A percentile compares a stretch with the other conserved stretches of the same genome.
Evolutionary conservation across 2,113 vertebrate genomes (phyloP).

Genomic region (Bufo bufo): DNA sequence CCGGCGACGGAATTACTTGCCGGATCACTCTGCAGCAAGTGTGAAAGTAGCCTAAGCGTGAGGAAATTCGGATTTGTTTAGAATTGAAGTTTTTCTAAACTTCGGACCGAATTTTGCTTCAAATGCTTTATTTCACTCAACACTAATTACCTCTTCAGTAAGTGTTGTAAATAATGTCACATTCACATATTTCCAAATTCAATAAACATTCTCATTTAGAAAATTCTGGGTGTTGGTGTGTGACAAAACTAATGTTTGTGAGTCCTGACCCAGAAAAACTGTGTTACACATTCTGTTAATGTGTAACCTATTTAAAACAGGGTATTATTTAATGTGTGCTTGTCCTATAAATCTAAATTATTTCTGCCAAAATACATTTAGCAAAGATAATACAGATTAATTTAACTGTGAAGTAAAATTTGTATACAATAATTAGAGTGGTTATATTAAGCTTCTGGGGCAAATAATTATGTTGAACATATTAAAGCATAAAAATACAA

Average conservation of each 20-base stretch:
- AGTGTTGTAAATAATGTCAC: neutral
- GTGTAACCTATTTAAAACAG: neutral
- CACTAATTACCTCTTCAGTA: no score
- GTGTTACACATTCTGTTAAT: neutral
- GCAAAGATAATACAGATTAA: conserved; percentile 16
- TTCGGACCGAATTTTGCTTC: no score
- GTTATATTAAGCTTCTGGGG: neutral
- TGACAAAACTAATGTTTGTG: conserved; percentile 6
- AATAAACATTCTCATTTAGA: neutral
- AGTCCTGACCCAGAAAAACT: conserved; percentile 27
- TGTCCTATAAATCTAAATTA: conserved; percentile 17
- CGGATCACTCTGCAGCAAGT: no score
- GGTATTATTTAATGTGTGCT: conserved; percentile 1
- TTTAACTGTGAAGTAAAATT: neutral
- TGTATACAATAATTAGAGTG: conserved; percentile 16
- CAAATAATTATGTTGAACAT: neutral
- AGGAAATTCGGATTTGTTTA: no score
- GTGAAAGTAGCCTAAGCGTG: no score
- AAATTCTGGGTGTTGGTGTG: neutral
- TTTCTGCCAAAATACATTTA: conserved; percentile 31
- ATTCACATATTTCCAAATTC: neutral
- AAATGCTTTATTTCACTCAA: no score
- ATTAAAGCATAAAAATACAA: conserved; percentile 11
- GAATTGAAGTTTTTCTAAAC: no score
- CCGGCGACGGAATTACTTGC: no score